These are phyloP conservation scores for Porphyrio hochstetteri DNA, from an alignment of 2,113 vertebrate genomes.

Conservation along the genomic window DNA sequence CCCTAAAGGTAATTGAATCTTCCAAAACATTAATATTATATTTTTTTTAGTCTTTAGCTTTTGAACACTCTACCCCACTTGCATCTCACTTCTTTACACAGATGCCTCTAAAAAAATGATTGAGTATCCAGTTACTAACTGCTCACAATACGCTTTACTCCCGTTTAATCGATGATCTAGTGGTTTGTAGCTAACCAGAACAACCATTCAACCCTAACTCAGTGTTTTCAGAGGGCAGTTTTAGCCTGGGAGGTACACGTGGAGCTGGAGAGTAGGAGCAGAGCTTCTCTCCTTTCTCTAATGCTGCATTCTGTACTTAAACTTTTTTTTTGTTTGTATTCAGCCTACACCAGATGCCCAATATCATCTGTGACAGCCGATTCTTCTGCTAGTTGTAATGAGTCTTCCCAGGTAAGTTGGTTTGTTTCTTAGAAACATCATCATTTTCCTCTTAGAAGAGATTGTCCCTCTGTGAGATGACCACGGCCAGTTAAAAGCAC, in stretches of 20 bases:
- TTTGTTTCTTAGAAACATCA: not conserved
- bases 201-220: not conserved
- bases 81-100: not conserved
- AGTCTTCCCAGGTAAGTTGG: constrained; percentile 31
- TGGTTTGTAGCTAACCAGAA: not conserved
- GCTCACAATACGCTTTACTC: not conserved
- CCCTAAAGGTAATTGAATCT: constrained; percentile 17
- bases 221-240: not conserved
- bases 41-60: not conserved
- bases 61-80: not conserved
- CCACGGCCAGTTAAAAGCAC: not conserved
- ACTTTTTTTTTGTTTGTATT: not conserved
- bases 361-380: not conserved
- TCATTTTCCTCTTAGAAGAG: not conserved
- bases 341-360: not conserved
- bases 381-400: not conserved
- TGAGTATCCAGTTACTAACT: not conserved
- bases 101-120: not conserved
- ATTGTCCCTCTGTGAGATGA: not conserved
- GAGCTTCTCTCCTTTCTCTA: not conserved
- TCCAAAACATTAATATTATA: not conserved
- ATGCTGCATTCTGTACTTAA: not conserved
- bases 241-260: not conserved
- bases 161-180: not conserved
- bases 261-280: not conserved